These are phyloP conservation scores for Syrmaticus mikado DNA, from an alignment of 2,113 vertebrate species.

Conservation along the genomic window DNA sequence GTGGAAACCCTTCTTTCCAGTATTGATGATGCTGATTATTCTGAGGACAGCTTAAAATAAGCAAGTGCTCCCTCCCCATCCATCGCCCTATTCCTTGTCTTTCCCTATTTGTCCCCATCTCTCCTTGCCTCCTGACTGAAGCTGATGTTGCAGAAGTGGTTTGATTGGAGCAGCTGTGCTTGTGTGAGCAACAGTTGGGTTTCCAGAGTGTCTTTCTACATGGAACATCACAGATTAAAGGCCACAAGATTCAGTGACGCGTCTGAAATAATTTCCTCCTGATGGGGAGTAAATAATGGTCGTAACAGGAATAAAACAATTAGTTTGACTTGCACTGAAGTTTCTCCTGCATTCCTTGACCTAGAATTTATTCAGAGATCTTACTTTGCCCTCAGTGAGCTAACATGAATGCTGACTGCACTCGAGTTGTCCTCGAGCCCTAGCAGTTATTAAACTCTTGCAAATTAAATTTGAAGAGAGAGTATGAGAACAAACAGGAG, in stretches of 20 bases:
- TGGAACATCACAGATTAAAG: neutral
- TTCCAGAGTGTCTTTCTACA: neutral
- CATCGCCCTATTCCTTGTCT: neutral
- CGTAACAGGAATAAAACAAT: neutral
- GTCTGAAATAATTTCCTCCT: neutral
- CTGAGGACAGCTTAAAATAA: neutral
- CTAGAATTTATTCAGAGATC: neutral
- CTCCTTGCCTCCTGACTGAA: rapidly evolving
- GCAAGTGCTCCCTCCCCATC: neutral
- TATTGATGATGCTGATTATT: neutral
- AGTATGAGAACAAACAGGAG: neutral
- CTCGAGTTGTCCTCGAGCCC: neutral
- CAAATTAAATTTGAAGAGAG: neutral
- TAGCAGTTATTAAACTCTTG: neutral
- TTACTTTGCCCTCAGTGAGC: neutral
- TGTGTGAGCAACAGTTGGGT: neutral
- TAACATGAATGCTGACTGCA: neutral
- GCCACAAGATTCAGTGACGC: neutral
- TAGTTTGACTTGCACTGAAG: neutral
- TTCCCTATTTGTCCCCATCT: neutral
- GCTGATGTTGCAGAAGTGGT: neutral
- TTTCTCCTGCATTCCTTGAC: neutral
- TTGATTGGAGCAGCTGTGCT: neutral
- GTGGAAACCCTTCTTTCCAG: neutral
- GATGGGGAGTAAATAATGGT: neutral